A percentile compares a stretch with the other conserved stretches of the same genome.
phyloP scores from a whole-genome alignment of 2,888 invertebrate species.

The Clusia tigrina region DNA sequence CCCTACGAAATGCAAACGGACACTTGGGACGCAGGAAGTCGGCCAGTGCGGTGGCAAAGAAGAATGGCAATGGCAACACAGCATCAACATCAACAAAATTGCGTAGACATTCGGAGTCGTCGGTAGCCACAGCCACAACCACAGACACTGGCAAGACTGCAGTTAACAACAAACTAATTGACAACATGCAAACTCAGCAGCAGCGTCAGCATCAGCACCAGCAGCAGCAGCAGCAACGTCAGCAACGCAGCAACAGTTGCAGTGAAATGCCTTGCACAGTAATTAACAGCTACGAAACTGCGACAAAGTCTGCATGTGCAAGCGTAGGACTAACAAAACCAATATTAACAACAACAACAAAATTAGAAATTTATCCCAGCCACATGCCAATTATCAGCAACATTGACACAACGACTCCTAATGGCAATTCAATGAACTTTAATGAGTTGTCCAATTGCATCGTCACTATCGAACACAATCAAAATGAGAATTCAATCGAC shows the following conservation, averaged over 20 bases:
- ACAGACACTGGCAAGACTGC: neutral
- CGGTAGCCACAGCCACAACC: slow-evolving; percentile 34
- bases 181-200: slow-evolving; percentile 17
- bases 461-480: slow-evolving; percentile 63
- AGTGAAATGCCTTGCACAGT: slow-evolving; percentile 42
- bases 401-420: slow-evolving; percentile 37
- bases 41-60: slow-evolving; percentile 41
- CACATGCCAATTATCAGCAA: slow-evolving; percentile 17
- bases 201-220: slow-evolving; percentile 21
- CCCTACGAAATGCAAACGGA: slow-evolving; percentile 55
- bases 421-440: slow-evolving; percentile 65
- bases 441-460: slow-evolving; percentile 66
- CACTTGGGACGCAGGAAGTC: slow-evolving; percentile 60
- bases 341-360: slow-evolving; percentile 31
- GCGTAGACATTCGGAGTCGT: slow-evolving; percentile 60
- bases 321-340: no score
- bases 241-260: slow-evolving; percentile 57
- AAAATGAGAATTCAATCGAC: slow-evolving; percentile 46
- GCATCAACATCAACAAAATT: slow-evolving; percentile 36
- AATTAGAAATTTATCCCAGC: slow-evolving; percentile 31
- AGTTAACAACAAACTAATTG: slow-evolving; percentile 3
- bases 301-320: slow-evolving; percentile 26
- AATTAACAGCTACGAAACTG: slow-evolving; percentile 19
- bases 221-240: no score
- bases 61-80: slow-evolving; percentile 16